These are phyloP conservation scores for Lithophane ornitopus DNA, from an alignment of 2,888 invertebrate species.

Conservation along the genomic window DNA sequence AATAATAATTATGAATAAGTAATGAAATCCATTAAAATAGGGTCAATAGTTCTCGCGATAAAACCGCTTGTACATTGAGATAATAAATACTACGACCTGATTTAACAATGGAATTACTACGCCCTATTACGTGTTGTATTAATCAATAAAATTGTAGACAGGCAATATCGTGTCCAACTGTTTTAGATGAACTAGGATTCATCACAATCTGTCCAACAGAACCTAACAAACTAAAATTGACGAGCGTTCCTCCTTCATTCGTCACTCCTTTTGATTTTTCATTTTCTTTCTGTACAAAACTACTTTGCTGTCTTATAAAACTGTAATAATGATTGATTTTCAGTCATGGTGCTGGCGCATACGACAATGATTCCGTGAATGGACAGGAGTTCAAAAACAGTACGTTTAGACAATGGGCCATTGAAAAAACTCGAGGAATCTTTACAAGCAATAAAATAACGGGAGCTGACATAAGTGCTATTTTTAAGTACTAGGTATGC, in stretches of 20 bases:
- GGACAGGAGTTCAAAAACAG: conserved; percentile 75
- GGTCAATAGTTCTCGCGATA: conserved; percentile 64
- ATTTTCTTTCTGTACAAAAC: conserved; percentile 13
- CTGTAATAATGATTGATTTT: conserved; percentile 36
- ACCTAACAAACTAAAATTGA: neutral
- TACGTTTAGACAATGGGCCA: conserved; percentile 79
- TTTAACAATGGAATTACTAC: conserved; percentile 61
- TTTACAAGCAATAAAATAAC: conserved; percentile 72
- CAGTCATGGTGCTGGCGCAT: conserved; percentile 42
- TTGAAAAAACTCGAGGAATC: conserved; percentile 80
- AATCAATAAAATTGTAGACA: conserved; percentile 38
- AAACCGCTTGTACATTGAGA: conserved; percentile 51
- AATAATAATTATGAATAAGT: conserved; percentile 44
- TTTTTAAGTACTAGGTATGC: conserved; percentile 54
- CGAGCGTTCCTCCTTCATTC: neutral
- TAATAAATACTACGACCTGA: conserved; percentile 63
- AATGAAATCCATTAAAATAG: conserved; percentile 52
- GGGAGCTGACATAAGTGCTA: conserved; percentile 61
- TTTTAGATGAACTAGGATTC: neutral
- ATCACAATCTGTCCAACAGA: conserved; percentile 6
- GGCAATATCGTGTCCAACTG: conserved; percentile 6
- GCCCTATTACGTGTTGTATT: conserved; percentile 38
- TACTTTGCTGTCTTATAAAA: conserved; percentile 14
- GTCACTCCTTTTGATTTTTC: neutral
- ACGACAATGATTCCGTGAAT: conserved; percentile 78